A percentile compares a stretch with the other conserved stretches of the same genome.
Evolutionary conservation across 2,797 vertebrate species (phyloP).

Genomic region (Zalophus californianus): DNA sequence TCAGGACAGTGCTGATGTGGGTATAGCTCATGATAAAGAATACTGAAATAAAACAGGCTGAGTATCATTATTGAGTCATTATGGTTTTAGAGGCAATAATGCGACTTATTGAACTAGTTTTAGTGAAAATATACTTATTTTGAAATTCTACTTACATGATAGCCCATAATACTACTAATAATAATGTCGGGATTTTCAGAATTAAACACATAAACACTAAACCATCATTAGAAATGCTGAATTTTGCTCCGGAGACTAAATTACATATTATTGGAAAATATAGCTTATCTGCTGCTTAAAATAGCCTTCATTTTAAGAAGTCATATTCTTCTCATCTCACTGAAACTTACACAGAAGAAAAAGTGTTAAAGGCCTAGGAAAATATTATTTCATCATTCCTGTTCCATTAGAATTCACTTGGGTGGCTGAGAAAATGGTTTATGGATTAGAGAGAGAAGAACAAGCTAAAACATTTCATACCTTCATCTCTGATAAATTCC

Average conservation of each 20-base stretch:
- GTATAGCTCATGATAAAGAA: conserved; percentile 2
- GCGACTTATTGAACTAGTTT: conserved; percentile 14
- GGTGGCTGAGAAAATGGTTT: conserved; percentile 94
- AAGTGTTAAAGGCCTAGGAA: conserved; percentile 92
- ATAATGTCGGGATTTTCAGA: neutral
- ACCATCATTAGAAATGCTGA: conserved; percentile 49
- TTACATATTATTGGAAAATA: conserved; percentile 84
- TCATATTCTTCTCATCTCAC: conserved; percentile 83
- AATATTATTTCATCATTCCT: conserved; percentile 93
- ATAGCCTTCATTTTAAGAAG: conserved; percentile 84
- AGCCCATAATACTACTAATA: conserved; percentile 59
- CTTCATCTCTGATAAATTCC: conserved; percentile 94
- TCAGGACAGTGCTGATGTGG: neutral
- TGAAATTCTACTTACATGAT: conserved; percentile 45
- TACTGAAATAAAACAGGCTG: conserved; percentile 31
- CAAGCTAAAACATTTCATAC: conserved; percentile 94
- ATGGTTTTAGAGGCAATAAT: neutral
- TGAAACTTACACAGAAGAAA: conserved; percentile 88
- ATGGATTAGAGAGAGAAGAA: conserved; percentile 93
- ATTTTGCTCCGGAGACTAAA: conserved; percentile 81
- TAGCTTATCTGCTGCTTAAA: conserved; percentile 83
- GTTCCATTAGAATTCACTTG: conserved; percentile 95
- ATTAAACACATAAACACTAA: conserved; percentile 39
- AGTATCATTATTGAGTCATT: neutral
- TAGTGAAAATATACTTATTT: conserved; percentile 47